Evolutionary conservation across 1,140 invertebrate species (phyloP), one percentile per base, ranked within the genome.

Genomic region (Orussus abietinus): DNA sequence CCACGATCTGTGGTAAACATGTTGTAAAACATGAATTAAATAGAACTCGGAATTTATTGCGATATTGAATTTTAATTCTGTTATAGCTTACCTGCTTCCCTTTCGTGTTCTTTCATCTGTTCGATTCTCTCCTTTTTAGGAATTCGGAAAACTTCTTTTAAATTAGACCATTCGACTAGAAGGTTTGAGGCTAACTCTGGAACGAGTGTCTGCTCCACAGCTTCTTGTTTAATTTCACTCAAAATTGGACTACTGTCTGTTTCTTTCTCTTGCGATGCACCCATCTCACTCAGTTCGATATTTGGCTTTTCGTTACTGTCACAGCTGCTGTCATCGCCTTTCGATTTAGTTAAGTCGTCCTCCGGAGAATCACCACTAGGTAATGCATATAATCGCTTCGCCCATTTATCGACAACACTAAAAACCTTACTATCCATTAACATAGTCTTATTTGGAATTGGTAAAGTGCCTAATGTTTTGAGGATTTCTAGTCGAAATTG

Each of bases 101-200:
- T 74, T 68, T 95, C 92, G 57, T 94, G 90, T 57, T 93, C 89
- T 60, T 92, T 91, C 86, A 92, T 90, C 65, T 91, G 86, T 61
- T 93, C 87, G 31, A 93, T 86, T 32, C 91, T 78, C 59, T 96
- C 88, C 54, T 94, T 93, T 68, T 96, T 96, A 6, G 95, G 95
- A 58, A 98, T 98, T 66, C 90, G 82, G 62, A 94, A 97, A 13
- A 88, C 82, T 73, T 93, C 89, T 72, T 92, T 90, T 9, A 95
- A 74, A 55, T 78, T 81, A 3, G 81, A 79, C 90, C 90, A 95
- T 30, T 80, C 74, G 12, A 81, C 77, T 26, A 92, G 52, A 12
- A 92, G 66, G 51, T 80, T 80, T 10, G 69, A 71, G 5, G 86
- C 84, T 10, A 88, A 59, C 25, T 80, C 77, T 5, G 73, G 69